These are phyloP conservation scores for Yponomeuta plumbellus DNA, from an alignment of 2,888 invertebrate species.

Conservation along the genomic window DNA sequence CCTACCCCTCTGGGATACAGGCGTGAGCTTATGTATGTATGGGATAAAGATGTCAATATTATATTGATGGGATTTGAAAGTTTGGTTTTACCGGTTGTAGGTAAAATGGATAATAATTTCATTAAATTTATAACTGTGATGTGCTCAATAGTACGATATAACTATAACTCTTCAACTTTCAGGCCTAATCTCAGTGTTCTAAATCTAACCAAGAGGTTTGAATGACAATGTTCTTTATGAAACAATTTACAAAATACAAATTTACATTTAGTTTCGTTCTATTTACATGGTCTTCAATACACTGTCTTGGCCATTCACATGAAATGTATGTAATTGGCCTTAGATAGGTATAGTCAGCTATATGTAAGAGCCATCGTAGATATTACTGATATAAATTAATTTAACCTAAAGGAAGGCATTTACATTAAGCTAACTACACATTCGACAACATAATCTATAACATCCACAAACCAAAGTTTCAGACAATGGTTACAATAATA, in stretches of 20 bases:
- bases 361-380: background rate
- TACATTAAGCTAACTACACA: background rate
- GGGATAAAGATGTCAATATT: background rate
- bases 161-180: slow-evolving; percentile 24
- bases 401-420: background rate
- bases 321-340: too few relatives aligned
- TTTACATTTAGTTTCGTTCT: slow-evolving; percentile 25
- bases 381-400: background rate
- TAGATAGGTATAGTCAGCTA: too few relatives aligned
- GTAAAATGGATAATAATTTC: slow-evolving; percentile 9
- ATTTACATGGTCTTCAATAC: background rate
- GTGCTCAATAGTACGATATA: slow-evolving; percentile 32
- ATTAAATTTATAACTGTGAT: slow-evolving; percentile 25
- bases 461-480: background rate
- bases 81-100: background rate
- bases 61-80: background rate
- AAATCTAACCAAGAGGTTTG: slow-evolving; percentile 13
- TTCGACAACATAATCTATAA: background rate
- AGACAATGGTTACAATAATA: background rate
- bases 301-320: too few relatives aligned
- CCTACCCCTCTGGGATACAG: too few relatives aligned
- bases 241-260: slow-evolving; percentile 32
- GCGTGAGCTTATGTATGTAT: too few relatives aligned
- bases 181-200: slow-evolving; percentile 28
- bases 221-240: slow-evolving; percentile 19